Evolutionary conservation across 30 jellyfish, hydroid and myxozoan species (phyloP).

Genomic region (Hydra vulgaris): DNA sequence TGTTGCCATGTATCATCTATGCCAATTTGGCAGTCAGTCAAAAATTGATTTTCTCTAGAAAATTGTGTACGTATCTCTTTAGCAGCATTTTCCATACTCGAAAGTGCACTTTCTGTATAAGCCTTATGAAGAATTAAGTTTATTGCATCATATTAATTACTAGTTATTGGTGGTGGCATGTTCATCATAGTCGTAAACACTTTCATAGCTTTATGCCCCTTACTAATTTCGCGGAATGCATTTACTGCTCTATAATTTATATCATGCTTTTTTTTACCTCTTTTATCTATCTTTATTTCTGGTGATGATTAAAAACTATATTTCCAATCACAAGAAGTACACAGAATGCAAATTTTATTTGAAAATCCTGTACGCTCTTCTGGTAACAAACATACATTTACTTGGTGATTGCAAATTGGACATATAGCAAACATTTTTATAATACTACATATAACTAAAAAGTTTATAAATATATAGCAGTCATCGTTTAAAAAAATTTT

Average conservation of each 20-base stretch:
- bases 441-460: not conserved
- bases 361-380: no score
- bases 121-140: not conserved
- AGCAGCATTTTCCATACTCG: constrained; percentile 1
- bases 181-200: not conserved
- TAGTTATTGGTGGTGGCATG: not conserved
- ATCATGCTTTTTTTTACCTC: no score
- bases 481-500: not conserved
- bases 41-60: not conserved
- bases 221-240: not conserved
- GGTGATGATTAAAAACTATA: no score
- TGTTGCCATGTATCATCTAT: constrained; percentile 4
- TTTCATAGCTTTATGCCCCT: not conserved
- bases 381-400: no score
- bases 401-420: not conserved
- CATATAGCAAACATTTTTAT: not conserved
- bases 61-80: not conserved
- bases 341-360: no score
- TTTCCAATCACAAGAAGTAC: no score
- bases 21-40: not conserved
- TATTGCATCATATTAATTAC: not conserved
- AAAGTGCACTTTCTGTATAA: not conserved
- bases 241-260: no score
- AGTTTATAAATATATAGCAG: not conserved
- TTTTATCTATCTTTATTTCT: no score